Conservation (phyloP, 2,888 invertebrate genomes). For the Geophilus truncorum region DNA sequence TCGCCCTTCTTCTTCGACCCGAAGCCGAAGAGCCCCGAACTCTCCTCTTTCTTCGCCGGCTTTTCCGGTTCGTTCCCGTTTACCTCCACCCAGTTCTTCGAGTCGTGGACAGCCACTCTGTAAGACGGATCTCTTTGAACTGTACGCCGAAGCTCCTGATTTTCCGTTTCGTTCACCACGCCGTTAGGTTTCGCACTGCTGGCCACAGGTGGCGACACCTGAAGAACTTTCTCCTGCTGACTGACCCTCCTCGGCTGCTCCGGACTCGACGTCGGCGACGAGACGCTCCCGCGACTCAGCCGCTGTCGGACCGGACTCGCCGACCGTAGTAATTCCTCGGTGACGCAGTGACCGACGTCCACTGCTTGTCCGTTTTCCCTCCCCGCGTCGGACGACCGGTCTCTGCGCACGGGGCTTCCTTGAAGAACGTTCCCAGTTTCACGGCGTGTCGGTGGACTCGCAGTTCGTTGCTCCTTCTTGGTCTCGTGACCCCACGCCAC, state of each 20-base stretch:
- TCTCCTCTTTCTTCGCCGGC: slow-evolving; percentile 19
- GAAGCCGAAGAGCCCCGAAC: slow-evolving; percentile 5
- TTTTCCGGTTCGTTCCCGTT: background rate
- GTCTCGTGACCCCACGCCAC: background rate
- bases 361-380: background rate
- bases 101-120: slow-evolving; percentile 14
- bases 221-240: background rate
- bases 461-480: background rate
- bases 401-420: background rate
- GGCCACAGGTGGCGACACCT: background rate
- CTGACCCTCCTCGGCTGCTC: background rate
- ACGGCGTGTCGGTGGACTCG: background rate
- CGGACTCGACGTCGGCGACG: background rate
- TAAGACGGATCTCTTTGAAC: slow-evolving; percentile 32
- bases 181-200: background rate
- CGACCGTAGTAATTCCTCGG: background rate
- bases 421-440: too few relatives aligned
- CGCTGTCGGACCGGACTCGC: background rate
- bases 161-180: background rate
- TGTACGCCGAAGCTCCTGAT: background rate
- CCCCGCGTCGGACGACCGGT: background rate
- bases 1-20: slow-evolving; percentile 6
- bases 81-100: background rate
- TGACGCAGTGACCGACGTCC: too few relatives aligned
- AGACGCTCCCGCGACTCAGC: background rate